Evolutionary conservation across 2,888 invertebrate genomes (phyloP).

Genomic region (Tipula confusa): DNA sequence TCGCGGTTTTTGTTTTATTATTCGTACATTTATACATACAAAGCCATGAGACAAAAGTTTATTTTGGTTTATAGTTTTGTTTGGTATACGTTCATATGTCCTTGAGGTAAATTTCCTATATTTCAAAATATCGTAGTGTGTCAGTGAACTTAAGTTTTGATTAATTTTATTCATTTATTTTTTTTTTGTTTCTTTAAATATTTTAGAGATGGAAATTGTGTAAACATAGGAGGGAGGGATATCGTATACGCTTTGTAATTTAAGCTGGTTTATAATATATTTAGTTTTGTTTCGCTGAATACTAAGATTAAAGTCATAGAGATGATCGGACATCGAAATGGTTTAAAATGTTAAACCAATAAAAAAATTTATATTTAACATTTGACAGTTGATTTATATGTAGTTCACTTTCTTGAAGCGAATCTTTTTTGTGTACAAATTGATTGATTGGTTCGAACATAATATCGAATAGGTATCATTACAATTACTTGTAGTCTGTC

Average conservation of each 20-base stretch:
- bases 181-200: neutral
- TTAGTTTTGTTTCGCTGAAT: too few relatives aligned
- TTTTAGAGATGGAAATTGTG: neutral
- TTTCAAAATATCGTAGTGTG: neutral
- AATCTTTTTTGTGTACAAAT: too few relatives aligned
- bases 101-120: constrained; percentile 1
- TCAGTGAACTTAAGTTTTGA: neutral
- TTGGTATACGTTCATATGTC: constrained; percentile 5
- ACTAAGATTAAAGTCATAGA: too few relatives aligned
- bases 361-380: too few relatives aligned
- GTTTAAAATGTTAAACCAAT: too few relatives aligned
- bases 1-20: neutral
- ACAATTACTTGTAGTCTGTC: too few relatives aligned
- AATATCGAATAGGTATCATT: too few relatives aligned
- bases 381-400: too few relatives aligned
- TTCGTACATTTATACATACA: neutral
- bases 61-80: neutral
- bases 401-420: too few relatives aligned
- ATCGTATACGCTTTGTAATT: neutral
- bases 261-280: too few relatives aligned
- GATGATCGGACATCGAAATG: too few relatives aligned
- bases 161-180: neutral
- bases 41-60: neutral
- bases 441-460: too few relatives aligned
- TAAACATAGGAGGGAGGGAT: neutral